Evolutionary conservation across 2,113 vertebrate genomes (phyloP), one percentile per base, ranked within the genome.

Genomic region (Thamnaconus septentrionalis): DNA sequence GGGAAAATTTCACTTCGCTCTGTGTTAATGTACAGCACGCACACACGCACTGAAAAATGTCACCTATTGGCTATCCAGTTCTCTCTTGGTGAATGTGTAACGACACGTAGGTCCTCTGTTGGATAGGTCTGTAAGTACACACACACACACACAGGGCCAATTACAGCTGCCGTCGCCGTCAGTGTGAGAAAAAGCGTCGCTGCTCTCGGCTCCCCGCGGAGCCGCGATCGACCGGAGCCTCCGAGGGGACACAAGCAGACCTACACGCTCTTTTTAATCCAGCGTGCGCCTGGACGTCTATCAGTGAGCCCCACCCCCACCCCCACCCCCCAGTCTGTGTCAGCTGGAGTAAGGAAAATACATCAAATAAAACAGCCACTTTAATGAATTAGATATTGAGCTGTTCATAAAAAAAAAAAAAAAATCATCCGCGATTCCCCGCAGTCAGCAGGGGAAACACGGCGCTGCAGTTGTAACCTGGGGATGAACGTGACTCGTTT

Each of bases 381-480:
- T 91, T 91, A 93, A 93, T 92, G 87, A 92, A 93, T 92, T 92
- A 81, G 90, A 85, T 91, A 92, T 91, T 88, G 91, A 93, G 88
- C 88, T 81, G 79, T 85, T 90, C 86, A 87, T 91, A 87, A 88
- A 89, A 87, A 89, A 80, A 79, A 80, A 79, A 83, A 81, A 31
- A 31, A 31, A 31, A 31, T 31, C 18, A 31, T 31, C 18, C 75
- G 67, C 39, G 78, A 91, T 88, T 90, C 86, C 82, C 85, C 68
- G 71, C 82, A 87, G 90, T 92, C 90, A 92, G 89, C 90, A 89
- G 78, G 79, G 81, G 70, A 82, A 75, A 73, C 73, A 72, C 57
- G 71, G 76, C 66, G 64, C 57, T 59, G 73, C 61, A 87, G 82
- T 31, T 78, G 84, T 82, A 90, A 84, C 85, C 75, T 66, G 76